Percentiles rank a stretch among this genome's conserved stretches.
These are phyloP conservation scores for Drosophila stalkeri DNA, from an alignment of 2,888 invertebrate genomes.

Conservation along the genomic window DNA sequence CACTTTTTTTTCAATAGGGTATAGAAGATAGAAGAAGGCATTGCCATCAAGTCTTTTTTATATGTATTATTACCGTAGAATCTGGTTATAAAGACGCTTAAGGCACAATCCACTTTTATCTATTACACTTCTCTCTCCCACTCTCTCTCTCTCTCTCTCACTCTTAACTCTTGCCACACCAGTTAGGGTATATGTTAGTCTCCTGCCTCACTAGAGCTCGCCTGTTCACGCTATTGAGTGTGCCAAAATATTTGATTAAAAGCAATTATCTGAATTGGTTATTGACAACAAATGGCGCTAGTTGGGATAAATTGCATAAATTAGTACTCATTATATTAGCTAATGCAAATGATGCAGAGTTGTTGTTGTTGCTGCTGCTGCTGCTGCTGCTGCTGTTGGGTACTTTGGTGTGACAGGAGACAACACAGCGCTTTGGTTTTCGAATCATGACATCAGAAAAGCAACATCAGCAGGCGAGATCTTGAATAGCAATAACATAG, in stretches of 20 bases:
- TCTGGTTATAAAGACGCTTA: too few relatives aligned
- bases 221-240: neutral
- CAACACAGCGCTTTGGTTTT: slow-evolving; percentile 27
- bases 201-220: neutral
- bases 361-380: slow-evolving; percentile 6
- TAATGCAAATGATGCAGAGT: slow-evolving; percentile 40
- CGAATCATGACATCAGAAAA: slow-evolving; percentile 22
- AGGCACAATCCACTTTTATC: too few relatives aligned
- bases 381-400: slow-evolving; percentile 3
- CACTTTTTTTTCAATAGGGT: too few relatives aligned
- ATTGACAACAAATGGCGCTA: slow-evolving; percentile 5
- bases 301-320: slow-evolving; percentile 31
- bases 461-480: slow-evolving; percentile 17
- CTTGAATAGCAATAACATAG: slow-evolving; percentile 12
- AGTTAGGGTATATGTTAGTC: neutral
- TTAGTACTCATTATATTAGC: slow-evolving; percentile 21
- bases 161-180: neutral
- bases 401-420: slow-evolving; percentile 12
- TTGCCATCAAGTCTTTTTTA: too few relatives aligned
- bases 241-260: slow-evolving; percentile 4
- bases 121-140: too few relatives aligned
- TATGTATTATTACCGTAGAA: too few relatives aligned
- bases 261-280: slow-evolving; percentile 2
- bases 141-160: too few relatives aligned
- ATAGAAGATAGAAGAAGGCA: too few relatives aligned